Percentiles rank a stretch among this genome's conserved stretches.
Evolutionary conservation across 2,888 invertebrate genomes (phyloP).

Genomic region (Dynastes hyllus): DNA sequence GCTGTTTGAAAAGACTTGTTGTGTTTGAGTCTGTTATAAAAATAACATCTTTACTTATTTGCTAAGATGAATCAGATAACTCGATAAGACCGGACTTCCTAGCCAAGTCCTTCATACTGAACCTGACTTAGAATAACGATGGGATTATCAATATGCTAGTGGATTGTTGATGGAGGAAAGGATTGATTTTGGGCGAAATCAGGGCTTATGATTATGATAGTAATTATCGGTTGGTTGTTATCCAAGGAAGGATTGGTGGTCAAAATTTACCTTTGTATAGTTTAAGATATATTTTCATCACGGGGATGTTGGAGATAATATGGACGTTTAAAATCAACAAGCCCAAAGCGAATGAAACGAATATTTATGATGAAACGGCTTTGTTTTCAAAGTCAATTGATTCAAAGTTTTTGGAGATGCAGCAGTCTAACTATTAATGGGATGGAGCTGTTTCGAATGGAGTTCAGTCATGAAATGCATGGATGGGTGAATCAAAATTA

Average conservation of each 20-base stretch:
- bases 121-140: slow-evolving; percentile 88
- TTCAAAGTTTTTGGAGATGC: slow-evolving; percentile 85
- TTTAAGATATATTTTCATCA: slow-evolving; percentile 85
- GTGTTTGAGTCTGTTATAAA: too few relatives aligned
- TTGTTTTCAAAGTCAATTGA: slow-evolving; percentile 87
- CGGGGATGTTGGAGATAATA: slow-evolving; percentile 86
- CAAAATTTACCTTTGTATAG: slow-evolving; percentile 86
- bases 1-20: too few relatives aligned
- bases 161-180: slow-evolving; percentile 86
- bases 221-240: slow-evolving; percentile 86
- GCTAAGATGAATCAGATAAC: too few relatives aligned
- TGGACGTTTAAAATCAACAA: slow-evolving; percentile 88
- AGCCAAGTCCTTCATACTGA: slow-evolving; percentile 89
- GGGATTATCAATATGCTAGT: slow-evolving; percentile 89
- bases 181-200: slow-evolving; percentile 93
- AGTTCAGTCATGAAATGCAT: slow-evolving; percentile 89
- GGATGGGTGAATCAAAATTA: slow-evolving; percentile 70
- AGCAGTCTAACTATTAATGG: slow-evolving; percentile 88
- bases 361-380: slow-evolving; percentile 90
- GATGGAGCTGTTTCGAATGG: slow-evolving; percentile 92
- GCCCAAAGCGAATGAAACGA: slow-evolving; percentile 87
- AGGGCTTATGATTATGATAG: slow-evolving; percentile 94
- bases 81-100: slow-evolving; percentile 78
- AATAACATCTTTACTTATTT: too few relatives aligned
- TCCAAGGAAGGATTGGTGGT: slow-evolving; percentile 91